Conservation (phyloP, 2,888 invertebrate species). For the Pyrocoelia pectoralis region DNA sequence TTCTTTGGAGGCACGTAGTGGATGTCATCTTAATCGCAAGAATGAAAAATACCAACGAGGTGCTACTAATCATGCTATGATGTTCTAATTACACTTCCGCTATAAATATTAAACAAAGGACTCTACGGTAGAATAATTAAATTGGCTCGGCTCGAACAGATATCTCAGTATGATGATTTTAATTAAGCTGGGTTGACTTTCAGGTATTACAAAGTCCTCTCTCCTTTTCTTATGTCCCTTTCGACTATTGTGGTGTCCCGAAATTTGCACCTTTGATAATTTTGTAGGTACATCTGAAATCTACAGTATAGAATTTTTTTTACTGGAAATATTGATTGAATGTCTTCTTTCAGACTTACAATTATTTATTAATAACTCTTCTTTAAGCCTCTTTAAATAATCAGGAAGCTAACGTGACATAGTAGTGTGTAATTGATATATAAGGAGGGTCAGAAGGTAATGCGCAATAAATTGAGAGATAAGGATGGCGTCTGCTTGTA, state of each 20-base stretch:
- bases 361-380: too few relatives aligned
- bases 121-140: slow-evolving; percentile 40
- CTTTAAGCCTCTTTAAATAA: too few relatives aligned
- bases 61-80: slow-evolving; percentile 38
- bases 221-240: slow-evolving; percentile 24
- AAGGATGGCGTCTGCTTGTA: too few relatives aligned
- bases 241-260: slow-evolving; percentile 17
- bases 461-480: too few relatives aligned
- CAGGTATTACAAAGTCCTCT: slow-evolving; percentile 27
- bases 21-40: slow-evolving; percentile 32
- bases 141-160: slow-evolving; percentile 37
- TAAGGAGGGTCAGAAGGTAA: too few relatives aligned
- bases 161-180: slow-evolving; percentile 38
- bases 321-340: too few relatives aligned
- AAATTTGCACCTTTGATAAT: slow-evolving; percentile 9
- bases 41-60: slow-evolving; percentile 35
- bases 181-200: slow-evolving; percentile 38
- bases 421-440: too few relatives aligned
- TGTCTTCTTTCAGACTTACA: too few relatives aligned
- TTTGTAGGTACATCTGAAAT: background rate
- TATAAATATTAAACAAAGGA: slow-evolving; percentile 40
- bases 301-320: too few relatives aligned
- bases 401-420: too few relatives aligned
- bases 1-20: slow-evolving; percentile 16
- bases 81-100: slow-evolving; percentile 39